Percentiles rank a stretch among this genome's conserved stretches.
Evolutionary conservation across 2,113 vertebrate species (phyloP).

Genomic region (Crotalus helleri): DNA sequence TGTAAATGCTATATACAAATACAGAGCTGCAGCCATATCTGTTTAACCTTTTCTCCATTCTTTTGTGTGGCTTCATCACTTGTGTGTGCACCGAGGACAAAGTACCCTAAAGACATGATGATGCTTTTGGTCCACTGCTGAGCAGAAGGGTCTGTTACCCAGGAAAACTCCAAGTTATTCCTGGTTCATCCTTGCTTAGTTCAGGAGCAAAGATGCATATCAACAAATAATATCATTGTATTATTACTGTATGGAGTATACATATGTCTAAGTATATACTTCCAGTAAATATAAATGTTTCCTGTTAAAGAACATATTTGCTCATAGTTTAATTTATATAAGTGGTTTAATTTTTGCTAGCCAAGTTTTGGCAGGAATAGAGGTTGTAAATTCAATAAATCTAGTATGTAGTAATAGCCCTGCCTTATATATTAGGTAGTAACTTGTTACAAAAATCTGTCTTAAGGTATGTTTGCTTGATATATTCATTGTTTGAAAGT

Average conservation of each 20-base stretch:
- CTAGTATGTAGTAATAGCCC: background rate
- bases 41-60: background rate
- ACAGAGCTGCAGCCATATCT: background rate
- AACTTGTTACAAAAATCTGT: background rate
- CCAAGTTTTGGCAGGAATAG: too few species aligned
- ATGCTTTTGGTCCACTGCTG: background rate
- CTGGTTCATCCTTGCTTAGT: background rate
- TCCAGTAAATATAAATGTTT: background rate
- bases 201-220: background rate
- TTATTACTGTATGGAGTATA: background rate
- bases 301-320: too few species aligned
- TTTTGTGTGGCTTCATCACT: background rate
- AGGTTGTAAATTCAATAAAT: too few species aligned
- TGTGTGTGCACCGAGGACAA: background rate
- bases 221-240: background rate
- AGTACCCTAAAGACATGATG: background rate
- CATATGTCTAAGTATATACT: too few species aligned
- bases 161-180: background rate
- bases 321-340: too few species aligned
- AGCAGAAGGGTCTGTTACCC: background rate
- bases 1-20: background rate
- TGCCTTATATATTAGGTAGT: background rate
- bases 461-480: too few species aligned
- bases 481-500: background rate
- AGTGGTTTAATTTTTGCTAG: too few species aligned